Evolutionary conservation across 1,140 invertebrate species (phyloP), one percentile per base, ranked within the genome.

Genomic region (Drosophila aff.): DNA sequence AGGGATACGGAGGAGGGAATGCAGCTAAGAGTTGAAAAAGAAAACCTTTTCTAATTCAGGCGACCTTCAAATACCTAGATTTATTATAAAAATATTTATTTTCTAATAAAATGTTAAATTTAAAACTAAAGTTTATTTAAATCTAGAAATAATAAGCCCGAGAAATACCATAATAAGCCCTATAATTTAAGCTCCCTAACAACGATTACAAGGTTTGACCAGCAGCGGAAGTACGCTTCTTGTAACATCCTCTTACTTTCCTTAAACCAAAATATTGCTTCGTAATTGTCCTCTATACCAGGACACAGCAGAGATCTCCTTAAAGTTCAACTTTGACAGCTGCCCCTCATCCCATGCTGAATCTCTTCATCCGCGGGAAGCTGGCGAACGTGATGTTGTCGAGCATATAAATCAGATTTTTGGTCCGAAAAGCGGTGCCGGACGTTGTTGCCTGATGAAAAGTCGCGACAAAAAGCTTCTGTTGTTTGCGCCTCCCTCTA

Each of bases 321-420:
- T 73, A 31, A 50, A 61, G 71, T 52, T 31, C 46, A 43, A 36
- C 26, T 43, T 61, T 77, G 68, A 26, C 72, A 33, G 40, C 65
- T 33, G 50, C 50, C 49, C 50, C 64, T 61, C 67, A 68, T 46
- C 63, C 64, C 23, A 41, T 16, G 23, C 57, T 44, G 75, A 52
- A 67, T 74, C 60, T 67, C 73, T 65, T 76, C 68, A 66, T 76
- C 75, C 63, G 26, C 52, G 63, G 36, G 58, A 65, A 57, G 50
- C 50, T 60, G 47, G 58, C 28, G 60, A 64, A 87, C 83, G 83
- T 80, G 76, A 87, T 82, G 83, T 89, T 85, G 75, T 68, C 77
- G 69, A 75, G 84, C 84, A 90, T 89, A 89, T 89, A 89, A 89
- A 89, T 89, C 84, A 89, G 84, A 89, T 89, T 89, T 89, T 84